Evolutionary conservation across 2,113 vertebrate species (phyloP), one percentile per base, ranked within the genome.

Genomic region (Proteles cristata): DNA sequence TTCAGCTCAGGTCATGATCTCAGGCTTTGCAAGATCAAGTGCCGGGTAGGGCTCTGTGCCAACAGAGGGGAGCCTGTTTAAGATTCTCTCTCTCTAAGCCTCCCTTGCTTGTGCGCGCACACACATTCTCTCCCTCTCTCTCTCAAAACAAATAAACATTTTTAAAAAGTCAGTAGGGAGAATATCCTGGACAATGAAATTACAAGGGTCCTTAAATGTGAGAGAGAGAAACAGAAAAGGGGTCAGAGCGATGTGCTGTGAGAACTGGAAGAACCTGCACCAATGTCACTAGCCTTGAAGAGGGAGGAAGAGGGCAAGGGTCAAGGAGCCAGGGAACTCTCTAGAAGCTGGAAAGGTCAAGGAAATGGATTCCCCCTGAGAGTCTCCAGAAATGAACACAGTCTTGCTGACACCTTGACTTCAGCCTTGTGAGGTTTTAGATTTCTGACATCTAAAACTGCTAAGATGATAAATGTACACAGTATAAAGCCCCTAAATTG

Each of bases 261-360:
- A 55, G 26, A 85, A 58, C 25, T 11, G 23, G 39, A 84, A 48
- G 73, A 55, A 4, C 6, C 7, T 48, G 73, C 66, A 39, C 19
- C 1, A 0, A 8, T 17, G 3, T 7, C 35, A 19, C 43, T 15
- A 25, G 12, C 28, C 23, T 10, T 53, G n/a, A 84, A 26, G 58
- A 10, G 31, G 26, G 21, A 25, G 6, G 28, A 55, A 23, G 82
- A 2, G 5, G 7, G 7, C 7, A 3, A 0, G 0, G 28, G 9
- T 66, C 33, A n/a, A 25, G 53, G 65, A 17, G 11, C 0, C 8
- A 8, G 28, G 19, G 63, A 58, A 39, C 12, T 19, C 33, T 28
- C 26, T 15, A 19, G 74, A 55, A 65, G 28, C 11, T 12, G 15
- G 68, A 3, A 16, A 17, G 11, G 19, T 16, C 5, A 8, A 58